Evolutionary conservation across 2,888 invertebrate genomes (phyloP), one percentile per base, ranked within the genome.

Genomic region (Nymphalis urticae): DNA sequence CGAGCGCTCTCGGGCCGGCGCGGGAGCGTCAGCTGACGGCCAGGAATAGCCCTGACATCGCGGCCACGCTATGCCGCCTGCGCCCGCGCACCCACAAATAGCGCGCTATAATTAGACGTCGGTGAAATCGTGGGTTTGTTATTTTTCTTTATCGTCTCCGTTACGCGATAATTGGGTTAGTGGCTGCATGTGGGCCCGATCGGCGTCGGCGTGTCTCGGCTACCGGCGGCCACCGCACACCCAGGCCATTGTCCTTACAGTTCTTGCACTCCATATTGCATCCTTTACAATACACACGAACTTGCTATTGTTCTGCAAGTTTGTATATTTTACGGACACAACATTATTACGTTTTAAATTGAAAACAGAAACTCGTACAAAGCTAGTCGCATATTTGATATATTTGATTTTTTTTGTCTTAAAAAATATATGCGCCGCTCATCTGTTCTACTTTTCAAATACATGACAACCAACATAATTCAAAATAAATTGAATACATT

Each of bases 41-140:
- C 91, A 87, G 90, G 90, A 92, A 92, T 92, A 92, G 91, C 90
- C 87, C 90, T 92, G 92, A 92, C 92, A 91, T 87, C 85, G 90
- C 89, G 87, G 89, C 87, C 88, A 90, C 90, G 91, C 89, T 89
- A 90, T 90, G 91, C 90, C 86, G 88, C 87, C 80, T 86, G 89
- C 91, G 90, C 91, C 89, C 89, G 90, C 92, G 90, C 91, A 88
- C 86, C 84, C 90, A 84, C 91, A 91, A 92, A 92, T 92, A 92
- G 90, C 87, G 77, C 78, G 83, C 91, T 92, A 92, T 90, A 90
- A 90, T 92, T 92, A 92, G 92, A 90, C 84, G 83, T 76, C 91
- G 85, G 90, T 90, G 89, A 91, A 92, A 92, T 92, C 92, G 92
- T 92, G 92, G 92, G 92, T 92, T 92, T 92, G 92, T 92, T 92